Percentiles rank a stretch among this genome's conserved stretches.
Conservation (phyloP, 2,113 vertebrate species). For the Cricetomys ansorgei region DNA sequence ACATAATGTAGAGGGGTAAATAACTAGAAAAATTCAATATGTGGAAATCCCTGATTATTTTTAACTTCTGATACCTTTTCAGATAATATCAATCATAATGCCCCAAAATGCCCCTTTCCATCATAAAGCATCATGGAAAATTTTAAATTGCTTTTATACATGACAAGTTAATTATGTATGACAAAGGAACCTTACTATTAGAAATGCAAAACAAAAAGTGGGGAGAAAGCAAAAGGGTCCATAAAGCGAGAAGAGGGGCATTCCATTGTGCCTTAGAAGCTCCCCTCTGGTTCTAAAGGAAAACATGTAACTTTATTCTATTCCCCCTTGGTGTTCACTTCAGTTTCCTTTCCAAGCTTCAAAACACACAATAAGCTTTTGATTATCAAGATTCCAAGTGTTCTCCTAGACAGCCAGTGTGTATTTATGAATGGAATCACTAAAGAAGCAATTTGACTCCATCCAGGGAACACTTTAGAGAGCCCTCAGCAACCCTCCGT, state of each 20-base stretch:
- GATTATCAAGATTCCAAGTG: conserved; percentile 87
- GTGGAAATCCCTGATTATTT: conserved; percentile 30
- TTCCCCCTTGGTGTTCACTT: conserved; percentile 85
- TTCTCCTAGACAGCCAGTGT: conserved; percentile 83
- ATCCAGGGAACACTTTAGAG: conserved; percentile 84
- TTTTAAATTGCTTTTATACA: not conserved
- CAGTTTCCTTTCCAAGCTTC: conserved; percentile 86
- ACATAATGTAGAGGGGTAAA: not conserved
- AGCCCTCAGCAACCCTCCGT: conserved; percentile 71
- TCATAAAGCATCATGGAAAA: not conserved
- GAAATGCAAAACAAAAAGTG: conserved; percentile 65
- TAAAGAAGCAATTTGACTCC: conserved; percentile 88
- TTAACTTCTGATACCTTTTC: conserved; percentile 3
- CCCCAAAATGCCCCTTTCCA: not conserved
- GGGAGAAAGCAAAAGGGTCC: conserved; percentile 44
- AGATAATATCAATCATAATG: conserved; percentile 15
- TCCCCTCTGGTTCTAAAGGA: conserved; percentile 82
- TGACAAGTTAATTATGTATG: conserved; percentile 59
- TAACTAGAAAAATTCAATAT: not conserved
- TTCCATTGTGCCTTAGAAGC: conserved; percentile 82
- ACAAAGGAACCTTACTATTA: conserved; percentile 70
- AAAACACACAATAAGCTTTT: conserved; percentile 89
- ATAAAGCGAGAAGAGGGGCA: conserved; percentile 67
- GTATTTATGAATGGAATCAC: conserved; percentile 90
- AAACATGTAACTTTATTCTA: conserved; percentile 85